These are phyloP conservation scores for Chaetophractus vellerosus DNA, from an alignment of 2,797 vertebrate genomes.

Conservation along the genomic window DNA sequence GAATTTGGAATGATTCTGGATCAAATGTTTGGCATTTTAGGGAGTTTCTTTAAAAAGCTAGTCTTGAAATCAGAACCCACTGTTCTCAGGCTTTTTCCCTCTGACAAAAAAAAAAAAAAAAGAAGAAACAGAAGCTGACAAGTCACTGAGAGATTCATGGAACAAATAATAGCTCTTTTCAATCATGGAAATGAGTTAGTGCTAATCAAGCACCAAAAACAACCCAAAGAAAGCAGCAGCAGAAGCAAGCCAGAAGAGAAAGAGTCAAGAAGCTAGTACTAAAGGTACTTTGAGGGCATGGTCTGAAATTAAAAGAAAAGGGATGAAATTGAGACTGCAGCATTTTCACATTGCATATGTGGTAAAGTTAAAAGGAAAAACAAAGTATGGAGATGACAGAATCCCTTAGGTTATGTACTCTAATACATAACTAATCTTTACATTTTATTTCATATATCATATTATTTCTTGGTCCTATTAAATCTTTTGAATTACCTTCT, in stretches of 20 bases:
- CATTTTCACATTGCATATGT: rapidly evolving
- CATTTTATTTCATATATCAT: neutral
- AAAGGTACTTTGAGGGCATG: neutral
- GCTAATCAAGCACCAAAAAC: neutral
- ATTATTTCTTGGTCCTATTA: neutral
- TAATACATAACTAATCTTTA: neutral
- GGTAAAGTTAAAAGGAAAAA: neutral
- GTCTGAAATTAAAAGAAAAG: neutral
- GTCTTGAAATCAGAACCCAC: constrained; percentile 67
- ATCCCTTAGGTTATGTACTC: neutral
- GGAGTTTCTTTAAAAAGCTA: neutral
- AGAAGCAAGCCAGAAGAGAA: neutral
- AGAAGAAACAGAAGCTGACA: constrained; percentile 46
- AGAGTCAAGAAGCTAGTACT: neutral
- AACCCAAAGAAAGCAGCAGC: neutral
- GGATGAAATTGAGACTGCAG: too few relatives aligned
- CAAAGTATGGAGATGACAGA: neutral
- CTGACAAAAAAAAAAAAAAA: neutral
- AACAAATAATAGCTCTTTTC: constrained; percentile 47
- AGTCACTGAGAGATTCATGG: neutral
- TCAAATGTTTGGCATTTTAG: neutral
- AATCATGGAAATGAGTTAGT: neutral
- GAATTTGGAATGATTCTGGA: neutral
- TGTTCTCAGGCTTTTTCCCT: neutral
- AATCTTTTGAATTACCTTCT: neutral